Percentiles rank a stretch among this genome's conserved stretches.
Conservation (phyloP, 2,888 invertebrate genomes). For the Cyaniris semiargus region DNA sequence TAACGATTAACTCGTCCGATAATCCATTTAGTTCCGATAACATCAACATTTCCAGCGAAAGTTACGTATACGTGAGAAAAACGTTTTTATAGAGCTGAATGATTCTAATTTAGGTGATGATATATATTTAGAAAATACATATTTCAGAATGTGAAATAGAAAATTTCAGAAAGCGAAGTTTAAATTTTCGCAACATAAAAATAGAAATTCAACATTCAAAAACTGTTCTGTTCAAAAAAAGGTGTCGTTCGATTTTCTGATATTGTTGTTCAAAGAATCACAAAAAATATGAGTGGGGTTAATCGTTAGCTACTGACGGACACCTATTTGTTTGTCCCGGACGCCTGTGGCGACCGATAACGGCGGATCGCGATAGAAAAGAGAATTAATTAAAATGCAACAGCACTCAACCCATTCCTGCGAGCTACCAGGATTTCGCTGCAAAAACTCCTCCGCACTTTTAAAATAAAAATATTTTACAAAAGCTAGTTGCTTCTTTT, state of each 20-base stretch:
- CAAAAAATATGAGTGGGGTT: constrained; percentile 42
- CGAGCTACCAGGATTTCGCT: constrained; percentile 51
- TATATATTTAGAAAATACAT: not conserved
- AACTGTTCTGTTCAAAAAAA: no score
- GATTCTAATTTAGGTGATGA: not conserved
- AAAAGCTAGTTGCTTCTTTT: constrained; percentile 31
- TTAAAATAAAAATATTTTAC: constrained; percentile 36
- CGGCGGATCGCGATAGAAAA: constrained; percentile 76
- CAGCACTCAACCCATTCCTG: constrained; percentile 73
- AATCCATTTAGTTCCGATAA: constrained; percentile 31
- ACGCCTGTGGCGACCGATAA: constrained; percentile 72
- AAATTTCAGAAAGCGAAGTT: no score
- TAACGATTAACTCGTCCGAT: constrained; percentile 32
- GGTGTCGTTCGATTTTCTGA: not conserved
- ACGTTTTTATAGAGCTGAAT: not conserved
- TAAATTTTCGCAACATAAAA: no score
- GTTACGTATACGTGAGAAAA: constrained; percentile 19
- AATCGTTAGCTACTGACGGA: constrained; percentile 60
- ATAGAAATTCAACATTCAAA: no score
- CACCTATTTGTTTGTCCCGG: constrained; percentile 72
- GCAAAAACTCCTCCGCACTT: constrained; percentile 51
- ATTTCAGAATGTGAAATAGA: no score
- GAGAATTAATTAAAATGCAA: constrained; percentile 80
- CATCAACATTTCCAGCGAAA: constrained; percentile 25
- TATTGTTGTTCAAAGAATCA: constrained; percentile 43